phyloP scores from a whole-genome alignment of 2,888 invertebrate genomes.

The Drosophila melanosoma region DNA sequence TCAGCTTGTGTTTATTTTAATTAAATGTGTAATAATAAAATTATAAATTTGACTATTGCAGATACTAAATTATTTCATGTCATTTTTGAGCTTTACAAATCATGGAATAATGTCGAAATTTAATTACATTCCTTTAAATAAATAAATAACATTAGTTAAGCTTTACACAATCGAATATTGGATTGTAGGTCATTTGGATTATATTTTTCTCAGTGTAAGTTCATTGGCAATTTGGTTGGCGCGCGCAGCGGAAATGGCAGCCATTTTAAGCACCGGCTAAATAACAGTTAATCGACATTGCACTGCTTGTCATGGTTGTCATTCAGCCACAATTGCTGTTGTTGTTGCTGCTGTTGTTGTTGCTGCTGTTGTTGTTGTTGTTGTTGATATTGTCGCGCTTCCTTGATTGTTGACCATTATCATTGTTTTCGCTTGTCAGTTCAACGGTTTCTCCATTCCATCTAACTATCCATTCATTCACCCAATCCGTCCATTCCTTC shows the following conservation, averaged over 20 bases:
- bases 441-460: constrained; percentile 40
- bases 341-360: constrained; percentile 25
- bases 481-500: constrained; percentile 20
- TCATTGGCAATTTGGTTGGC: constrained; percentile 22
- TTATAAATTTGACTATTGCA: no score
- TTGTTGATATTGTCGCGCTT: constrained; percentile 28
- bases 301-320: constrained; percentile 64
- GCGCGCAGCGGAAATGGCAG: constrained; percentile 69
- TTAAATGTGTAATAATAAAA: background rate
- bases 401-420: constrained; percentile 60
- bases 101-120: no score
- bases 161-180: background rate
- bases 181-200: background rate
- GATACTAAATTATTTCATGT: no score
- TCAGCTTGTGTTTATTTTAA: background rate
- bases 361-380: constrained; percentile 15
- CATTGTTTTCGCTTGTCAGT: constrained; percentile 42
- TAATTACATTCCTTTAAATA: background rate
- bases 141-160: background rate
- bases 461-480: constrained; percentile 23
- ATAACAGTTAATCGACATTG: constrained; percentile 79
- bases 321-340: constrained; percentile 39
- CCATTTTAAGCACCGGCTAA: constrained; percentile 77
- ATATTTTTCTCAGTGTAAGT: constrained; percentile 7
- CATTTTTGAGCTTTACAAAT: no score